Base-by-base conservation (phyloP, 2,113 vertebrate species). In the Indicator maculatus region DNA sequence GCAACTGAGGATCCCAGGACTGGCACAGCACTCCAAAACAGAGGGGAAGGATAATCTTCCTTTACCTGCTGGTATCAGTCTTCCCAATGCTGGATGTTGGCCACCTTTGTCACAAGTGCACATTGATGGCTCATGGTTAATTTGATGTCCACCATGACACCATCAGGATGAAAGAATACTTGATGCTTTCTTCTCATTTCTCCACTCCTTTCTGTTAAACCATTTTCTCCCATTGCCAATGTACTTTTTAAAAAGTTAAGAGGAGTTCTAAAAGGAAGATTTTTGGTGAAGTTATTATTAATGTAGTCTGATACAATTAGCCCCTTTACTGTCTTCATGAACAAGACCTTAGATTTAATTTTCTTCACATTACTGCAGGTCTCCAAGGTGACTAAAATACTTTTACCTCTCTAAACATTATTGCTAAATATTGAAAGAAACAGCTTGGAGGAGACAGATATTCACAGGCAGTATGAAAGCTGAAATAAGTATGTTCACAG, bases 141-240 rank as follows among this genome's bases (percentile, higher is more conserved):
- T 36, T 47, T 77, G 11, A 8, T 66, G 33, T 50, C 18, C 21
- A 73, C 6, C 16, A 18, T 14, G 15, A 83, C 12, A 8, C 10
- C 30, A 50, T 13, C 8, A 56, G 28, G 10, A 67, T 31, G 10
- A 19, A 58, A 23, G 26, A 86, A 69, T 52, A 71, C 78, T 67
- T 79, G 83, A 94, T 84, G 61, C 23, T 47, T 92, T 72, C 67
- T 78, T 83, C 61, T 93, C 83, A 38, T 93, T 61, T 9, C 71
- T 93, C 88, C 58, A 31, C 58, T 63, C 6, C 67, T 88, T 38
- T 69, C 61, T 41, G 58, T 36, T 36, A 83, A 69, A 82, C 2
- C 4, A 6, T 86, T 86, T 60, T 91, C 11, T 50, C 20, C 45
- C 24, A 21, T 56, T 15, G 8, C 9, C 14, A 12, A 14, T 53